phyloP scores from a whole-genome alignment of 2,797 vertebrate genomes.

The Helostoma temminkii region DNA sequence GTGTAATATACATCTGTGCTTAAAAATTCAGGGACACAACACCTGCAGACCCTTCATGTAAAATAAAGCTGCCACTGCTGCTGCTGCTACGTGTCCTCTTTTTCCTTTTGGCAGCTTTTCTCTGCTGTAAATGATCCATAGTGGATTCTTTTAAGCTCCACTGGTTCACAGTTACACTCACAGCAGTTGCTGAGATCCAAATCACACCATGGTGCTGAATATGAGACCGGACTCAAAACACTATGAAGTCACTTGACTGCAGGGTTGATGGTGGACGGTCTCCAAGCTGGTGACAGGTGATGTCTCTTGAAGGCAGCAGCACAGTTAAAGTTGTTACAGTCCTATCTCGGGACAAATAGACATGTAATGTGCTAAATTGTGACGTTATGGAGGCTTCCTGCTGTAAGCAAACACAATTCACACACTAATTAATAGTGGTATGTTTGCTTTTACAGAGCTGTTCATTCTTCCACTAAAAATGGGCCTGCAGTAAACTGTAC shows the following conservation, averaged over 20 bases:
- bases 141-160: constrained; percentile 28
- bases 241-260: constrained; percentile 23
- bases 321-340: neutral
- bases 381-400: neutral
- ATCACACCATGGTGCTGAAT: constrained; percentile 21
- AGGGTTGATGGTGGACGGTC: neutral
- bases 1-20: no score
- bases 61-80: neutral
- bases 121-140: constrained; percentile 52
- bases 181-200: constrained; percentile 37
- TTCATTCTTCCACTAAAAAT: no score
- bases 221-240: constrained; percentile 33
- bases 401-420: neutral
- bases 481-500: no score
- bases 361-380: neutral
- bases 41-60: neutral
- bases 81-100: neutral
- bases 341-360: neutral
- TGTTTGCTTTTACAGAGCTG: no score
- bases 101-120: constrained; percentile 14
- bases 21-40: neutral
- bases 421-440: no score
- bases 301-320: neutral
- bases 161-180: constrained; percentile 8
- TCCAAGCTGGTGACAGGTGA: constrained; percentile 18